Conservation (phyloP, 2,797 vertebrate species). For the Picus viridis region DNA sequence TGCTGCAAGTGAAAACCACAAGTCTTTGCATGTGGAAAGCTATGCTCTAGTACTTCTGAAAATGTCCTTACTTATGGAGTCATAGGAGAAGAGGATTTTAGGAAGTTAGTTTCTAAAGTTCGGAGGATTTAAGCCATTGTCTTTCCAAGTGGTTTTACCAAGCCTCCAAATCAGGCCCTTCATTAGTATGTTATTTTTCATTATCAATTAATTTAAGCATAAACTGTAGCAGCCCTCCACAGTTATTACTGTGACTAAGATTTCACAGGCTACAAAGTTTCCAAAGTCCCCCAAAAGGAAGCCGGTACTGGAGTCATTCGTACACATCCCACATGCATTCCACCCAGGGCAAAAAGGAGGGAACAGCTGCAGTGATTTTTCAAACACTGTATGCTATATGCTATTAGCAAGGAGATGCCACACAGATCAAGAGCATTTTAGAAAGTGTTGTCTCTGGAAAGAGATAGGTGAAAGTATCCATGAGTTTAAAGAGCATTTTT, state of each 20-base stretch:
- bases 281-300: not conserved
- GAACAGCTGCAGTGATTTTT: not conserved
- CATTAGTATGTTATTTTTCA: not conserved
- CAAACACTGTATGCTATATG: not conserved
- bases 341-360: not conserved
- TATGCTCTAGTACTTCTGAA: not conserved
- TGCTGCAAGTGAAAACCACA: not conserved
- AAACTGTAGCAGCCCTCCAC: not conserved
- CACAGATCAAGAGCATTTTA: not conserved
- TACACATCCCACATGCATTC: fast-evolving
- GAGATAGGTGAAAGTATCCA: not conserved
- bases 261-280: not conserved
- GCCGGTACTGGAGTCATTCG: too few relatives aligned
- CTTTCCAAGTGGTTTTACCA: not conserved
- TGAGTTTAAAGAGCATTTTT: not conserved
- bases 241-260: not conserved
- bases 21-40: not conserved
- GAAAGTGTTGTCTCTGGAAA: not conserved
- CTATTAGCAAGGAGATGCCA: not conserved
- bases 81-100: not conserved
- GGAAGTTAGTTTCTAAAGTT: not conserved
- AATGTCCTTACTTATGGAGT: not conserved
- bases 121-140: not conserved
- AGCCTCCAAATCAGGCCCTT: not conserved
- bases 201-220: not conserved